These are phyloP conservation scores for Austrolebias charrua DNA, from an alignment of 2,797 vertebrate species.

Conservation along the genomic window DNA sequence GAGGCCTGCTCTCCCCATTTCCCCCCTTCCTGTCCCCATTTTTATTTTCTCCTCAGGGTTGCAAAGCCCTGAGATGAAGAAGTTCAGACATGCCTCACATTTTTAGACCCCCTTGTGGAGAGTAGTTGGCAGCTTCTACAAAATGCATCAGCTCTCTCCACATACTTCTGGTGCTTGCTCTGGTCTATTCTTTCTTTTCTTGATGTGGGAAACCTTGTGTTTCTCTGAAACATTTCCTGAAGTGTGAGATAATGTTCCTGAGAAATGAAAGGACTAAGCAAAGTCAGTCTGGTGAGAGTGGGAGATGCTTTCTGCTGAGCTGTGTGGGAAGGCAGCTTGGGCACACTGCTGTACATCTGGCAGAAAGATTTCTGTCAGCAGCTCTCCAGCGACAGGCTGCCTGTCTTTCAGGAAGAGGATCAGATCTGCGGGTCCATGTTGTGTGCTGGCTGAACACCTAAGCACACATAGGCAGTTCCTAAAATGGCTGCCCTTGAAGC, in stretches of 20 bases:
- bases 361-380: conserved; percentile 84
- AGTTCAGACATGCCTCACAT: conserved; percentile 81
- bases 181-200: conserved; percentile 45
- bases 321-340: conserved; percentile 69
- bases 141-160: conserved; percentile 46
- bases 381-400: conserved; percentile 79
- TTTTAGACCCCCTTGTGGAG: conserved; percentile 78
- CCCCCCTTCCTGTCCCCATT: conserved; percentile 24
- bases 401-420: conserved; percentile 84
- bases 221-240: conserved; percentile 57
- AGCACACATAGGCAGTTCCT: conserved; percentile 83
- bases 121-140: conserved; percentile 63
- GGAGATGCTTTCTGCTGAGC: conserved; percentile 78
- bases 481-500: conserved; percentile 99
- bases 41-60: conserved; percentile 63
- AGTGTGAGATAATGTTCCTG: conserved; percentile 64
- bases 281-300: conserved; percentile 60
- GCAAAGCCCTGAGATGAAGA: conserved; percentile 74
- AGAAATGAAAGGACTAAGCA: conserved; percentile 64
- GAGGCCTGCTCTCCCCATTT: conserved; percentile 26
- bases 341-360: conserved; percentile 77
- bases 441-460: conserved; percentile 85
- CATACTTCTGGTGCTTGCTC: conserved; percentile 34
- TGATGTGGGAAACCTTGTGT: conserved; percentile 27
- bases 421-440: conserved; percentile 94